A percentile compares a stretch with the other conserved stretches of the same genome.
phyloP scores from a whole-genome alignment of 2,888 invertebrate genomes.

The Eupithecia inturbata region DNA sequence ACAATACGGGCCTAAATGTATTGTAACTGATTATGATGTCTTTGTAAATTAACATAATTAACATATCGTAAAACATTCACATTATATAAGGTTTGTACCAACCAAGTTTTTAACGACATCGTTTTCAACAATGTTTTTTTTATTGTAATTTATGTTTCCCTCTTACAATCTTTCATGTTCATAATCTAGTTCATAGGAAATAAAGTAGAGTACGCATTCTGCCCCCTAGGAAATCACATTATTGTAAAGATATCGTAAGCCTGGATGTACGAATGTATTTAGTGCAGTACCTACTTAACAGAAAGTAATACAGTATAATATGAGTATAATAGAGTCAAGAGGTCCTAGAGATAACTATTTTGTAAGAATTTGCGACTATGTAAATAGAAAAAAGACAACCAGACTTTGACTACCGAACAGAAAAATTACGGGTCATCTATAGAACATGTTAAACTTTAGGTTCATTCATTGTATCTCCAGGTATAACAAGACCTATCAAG shows the following conservation, averaged over 20 bases:
- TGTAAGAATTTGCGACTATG: neutral
- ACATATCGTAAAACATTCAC: neutral
- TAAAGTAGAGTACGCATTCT: neutral
- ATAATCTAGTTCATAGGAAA: neutral
- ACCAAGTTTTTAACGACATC: neutral
- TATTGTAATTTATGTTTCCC: neutral
- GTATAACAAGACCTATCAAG: neutral
- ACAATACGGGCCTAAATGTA: too few relatives aligned
- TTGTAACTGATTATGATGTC: too few relatives aligned
- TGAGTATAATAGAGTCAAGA: neutral
- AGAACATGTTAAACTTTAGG: neutral
- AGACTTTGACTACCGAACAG: neutral
- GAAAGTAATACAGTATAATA: too few relatives aligned
- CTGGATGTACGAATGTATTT: neutral
- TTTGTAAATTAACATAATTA: too few relatives aligned
- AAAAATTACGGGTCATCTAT: neutral
- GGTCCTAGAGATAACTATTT: neutral
- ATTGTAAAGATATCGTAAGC: neutral
- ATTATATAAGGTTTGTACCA: neutral
- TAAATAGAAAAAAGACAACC: neutral
- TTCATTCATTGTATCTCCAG: too few relatives aligned
- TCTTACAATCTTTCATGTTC: neutral
- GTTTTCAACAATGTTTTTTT: neutral
- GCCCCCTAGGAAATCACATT: conserved; percentile 4
- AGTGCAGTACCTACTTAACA: neutral